Conservation (phyloP, 2,797 vertebrate species). For the Borostomias antarcticus region DNA sequence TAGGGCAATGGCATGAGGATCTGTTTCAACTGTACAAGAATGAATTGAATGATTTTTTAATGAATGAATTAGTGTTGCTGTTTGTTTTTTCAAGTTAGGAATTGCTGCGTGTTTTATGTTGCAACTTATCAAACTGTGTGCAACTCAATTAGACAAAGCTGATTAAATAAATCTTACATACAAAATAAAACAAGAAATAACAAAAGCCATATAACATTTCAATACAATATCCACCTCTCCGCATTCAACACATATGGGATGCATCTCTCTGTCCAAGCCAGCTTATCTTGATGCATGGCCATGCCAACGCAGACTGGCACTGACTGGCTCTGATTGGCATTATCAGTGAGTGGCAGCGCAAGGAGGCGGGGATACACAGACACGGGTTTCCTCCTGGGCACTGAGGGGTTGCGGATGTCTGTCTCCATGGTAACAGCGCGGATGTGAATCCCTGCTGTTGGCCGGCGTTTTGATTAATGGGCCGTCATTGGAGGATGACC, state of each 20-base stretch:
- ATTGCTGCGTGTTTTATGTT: no score
- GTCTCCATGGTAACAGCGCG: slow-evolving; percentile 66
- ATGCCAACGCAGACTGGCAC: slow-evolving; percentile 66
- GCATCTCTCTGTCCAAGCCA: slow-evolving; percentile 39
- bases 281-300: slow-evolving; percentile 58
- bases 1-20: background rate
- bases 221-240: slow-evolving; percentile 11
- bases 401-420: slow-evolving; percentile 21
- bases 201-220: background rate
- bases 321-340: slow-evolving; percentile 70
- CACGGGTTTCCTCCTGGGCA: slow-evolving; percentile 31
- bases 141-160: no score
- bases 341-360: slow-evolving; percentile 43
- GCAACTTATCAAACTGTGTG: no score
- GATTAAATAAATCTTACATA: no score
- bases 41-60: no score
- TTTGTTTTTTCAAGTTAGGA: no score
- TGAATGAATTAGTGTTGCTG: no score
- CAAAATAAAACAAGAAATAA: no score
- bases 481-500: slow-evolving; percentile 70
- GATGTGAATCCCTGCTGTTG: slow-evolving; percentile 47
- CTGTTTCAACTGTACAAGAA: no score
- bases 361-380: slow-evolving; percentile 58
- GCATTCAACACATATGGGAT: slow-evolving; percentile 34
- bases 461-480: slow-evolving; percentile 78